Conservation (phyloP, 2,113 vertebrate genomes). For the Dolichallabes microphthalmus region DNA sequence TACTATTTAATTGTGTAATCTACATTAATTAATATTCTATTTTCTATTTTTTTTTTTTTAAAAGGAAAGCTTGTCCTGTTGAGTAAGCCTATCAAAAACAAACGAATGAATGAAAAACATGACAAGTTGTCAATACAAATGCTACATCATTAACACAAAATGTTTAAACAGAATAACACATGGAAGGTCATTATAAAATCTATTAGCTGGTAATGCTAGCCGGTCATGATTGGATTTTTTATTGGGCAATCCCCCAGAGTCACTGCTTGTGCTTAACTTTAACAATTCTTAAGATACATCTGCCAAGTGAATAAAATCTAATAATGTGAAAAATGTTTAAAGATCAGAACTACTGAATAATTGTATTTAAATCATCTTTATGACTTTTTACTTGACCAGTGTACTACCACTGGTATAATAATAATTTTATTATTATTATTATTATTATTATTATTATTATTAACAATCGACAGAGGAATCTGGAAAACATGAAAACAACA, state of each 20-base stretch:
- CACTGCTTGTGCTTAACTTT: neutral
- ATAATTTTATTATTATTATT: too few species aligned
- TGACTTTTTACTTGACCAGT: too few species aligned
- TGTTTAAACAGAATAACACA: neutral
- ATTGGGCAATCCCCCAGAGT: neutral
- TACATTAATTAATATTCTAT: neutral
- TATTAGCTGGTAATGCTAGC: neutral
- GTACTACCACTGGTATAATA: neutral
- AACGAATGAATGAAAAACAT: neutral
- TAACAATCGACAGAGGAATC: neutral
- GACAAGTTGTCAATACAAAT: neutral
- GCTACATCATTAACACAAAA: neutral
- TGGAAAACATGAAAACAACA: neutral
- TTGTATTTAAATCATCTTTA: neutral
- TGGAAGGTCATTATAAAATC: neutral
- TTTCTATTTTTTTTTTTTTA: neutral
- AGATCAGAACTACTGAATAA: neutral
- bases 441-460: too few species aligned
- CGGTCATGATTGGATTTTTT: neutral
- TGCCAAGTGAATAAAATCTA: neutral
- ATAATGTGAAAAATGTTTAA: neutral
- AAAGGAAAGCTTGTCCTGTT: neutral
- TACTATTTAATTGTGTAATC: neutral
- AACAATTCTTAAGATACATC: neutral
- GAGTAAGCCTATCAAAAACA: neutral